Evolutionary conservation across 2,888 invertebrate genomes (phyloP).

Genomic region (Arge pagana): DNA sequence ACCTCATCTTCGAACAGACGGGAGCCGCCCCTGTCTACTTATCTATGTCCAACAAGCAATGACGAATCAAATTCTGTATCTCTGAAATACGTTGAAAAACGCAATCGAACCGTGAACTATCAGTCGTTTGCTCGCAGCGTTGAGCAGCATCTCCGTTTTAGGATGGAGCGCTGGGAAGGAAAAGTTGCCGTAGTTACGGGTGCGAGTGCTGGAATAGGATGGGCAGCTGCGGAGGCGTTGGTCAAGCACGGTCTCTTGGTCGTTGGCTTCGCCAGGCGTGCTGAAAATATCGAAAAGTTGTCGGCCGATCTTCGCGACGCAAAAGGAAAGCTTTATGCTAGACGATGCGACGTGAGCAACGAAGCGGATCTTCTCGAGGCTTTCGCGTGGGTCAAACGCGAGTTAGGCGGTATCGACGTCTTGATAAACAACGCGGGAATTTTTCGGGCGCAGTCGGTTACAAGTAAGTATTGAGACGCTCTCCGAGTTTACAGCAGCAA

Average conservation of each 20-base stretch:
- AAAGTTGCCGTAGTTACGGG: conserved; percentile 70
- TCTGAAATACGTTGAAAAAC: conserved; percentile 21
- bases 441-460: conserved; percentile 4
- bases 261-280: conserved; percentile 61
- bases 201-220: conserved; percentile 68
- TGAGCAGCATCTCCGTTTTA: neutral
- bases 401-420: conserved; percentile 39
- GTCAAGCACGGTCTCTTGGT: conserved; percentile 62
- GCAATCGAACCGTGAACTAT: conserved; percentile 14
- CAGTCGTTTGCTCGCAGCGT: neutral
- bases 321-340: conserved; percentile 34
- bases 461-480: conserved; percentile 14
- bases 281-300: conserved; percentile 55
- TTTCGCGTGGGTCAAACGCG: conserved; percentile 37
- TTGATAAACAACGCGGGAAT: conserved; percentile 41
- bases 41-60: no score
- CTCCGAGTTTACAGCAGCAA: no score
- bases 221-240: conserved; percentile 56
- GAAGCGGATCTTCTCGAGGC: conserved; percentile 38
- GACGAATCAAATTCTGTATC: conserved; percentile 16
- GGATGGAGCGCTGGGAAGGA: conserved; percentile 66
- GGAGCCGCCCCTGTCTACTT: no score
- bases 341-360: conserved; percentile 37
- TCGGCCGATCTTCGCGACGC: conserved; percentile 15
- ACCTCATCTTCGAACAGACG: no score